Base-by-base conservation (phyloP, 2,888 invertebrate species). In the Xestia rhomboidea region DNA sequence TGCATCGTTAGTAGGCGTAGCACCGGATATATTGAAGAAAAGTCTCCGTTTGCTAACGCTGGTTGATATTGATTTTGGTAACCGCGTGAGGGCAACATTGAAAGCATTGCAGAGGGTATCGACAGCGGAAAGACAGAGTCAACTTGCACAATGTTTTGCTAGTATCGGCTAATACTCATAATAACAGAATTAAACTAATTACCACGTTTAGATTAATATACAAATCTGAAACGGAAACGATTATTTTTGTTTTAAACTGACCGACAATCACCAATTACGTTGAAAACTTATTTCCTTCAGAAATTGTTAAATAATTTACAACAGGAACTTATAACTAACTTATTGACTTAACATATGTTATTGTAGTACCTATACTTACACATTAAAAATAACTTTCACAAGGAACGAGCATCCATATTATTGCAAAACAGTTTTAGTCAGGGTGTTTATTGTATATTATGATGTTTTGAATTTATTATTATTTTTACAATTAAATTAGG, bases 71-170 rank as follows among this genome's bases (percentile, higher is more conserved):
- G 46, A 66, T 21, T 24, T 76, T 13, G 54, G 76, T 46, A 77
- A 11, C 0, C 77, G 76, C 15, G 77, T 76, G 10, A 68, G 30
- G n/a, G 15, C 21, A n/a, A 34, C 68, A n/a, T 30, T 77, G 41
- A 68, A 68, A 51, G 41, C 57, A 49, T 60, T 77, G n/a, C 77
- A 77, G n/a, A 68, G 15, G 60, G 21, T 77, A 49, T 77, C 76
- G 5, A 24, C 21, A 21, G 49, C 49, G 8, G 49, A 77, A 6
- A 34, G 24, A 54, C 54, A 70, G 77, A 70, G 21, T 46, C 57
- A 41, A 68, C 81, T 80, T 68, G 80, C 77, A 2, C 69, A 74
- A 67, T 78, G 72, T 73, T 60, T 77, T 68, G 49, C 76, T 62
- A 77, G 30, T 68, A 60, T 34, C 15, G 49, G 77, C n/a, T 77